Base-by-base conservation (phyloP, 2,888 invertebrate genomes). In the Toxonevra muliebris region DNA sequence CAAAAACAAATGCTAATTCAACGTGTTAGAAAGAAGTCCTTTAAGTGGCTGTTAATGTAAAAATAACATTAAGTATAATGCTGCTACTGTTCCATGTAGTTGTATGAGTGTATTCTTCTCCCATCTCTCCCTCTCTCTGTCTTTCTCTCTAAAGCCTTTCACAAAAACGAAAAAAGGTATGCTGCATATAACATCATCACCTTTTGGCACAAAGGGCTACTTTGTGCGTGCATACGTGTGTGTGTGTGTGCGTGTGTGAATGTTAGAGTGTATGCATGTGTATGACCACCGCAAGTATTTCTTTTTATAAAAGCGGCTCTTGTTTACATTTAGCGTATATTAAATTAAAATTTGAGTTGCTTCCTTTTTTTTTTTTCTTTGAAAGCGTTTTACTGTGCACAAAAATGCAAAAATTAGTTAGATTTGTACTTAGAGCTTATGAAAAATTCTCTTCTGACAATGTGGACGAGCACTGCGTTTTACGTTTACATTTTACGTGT, bases 1-100 rank as follows among this genome's bases (percentile, higher is more conserved):
- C 81, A 81, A 79, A 78, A 78, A 80, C 80, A 80, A 80, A 58
- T 54, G 69, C 60, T 55, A 62, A 79, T 74, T 71, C 67, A 71
- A 70, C 68, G 67, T 69, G 66, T 73, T 76, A 79, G 76, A 73
- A 60, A n/a, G 74, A 77, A 73, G 69, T 53, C 42, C 54, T 61
- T 41, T 71, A 69, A 72, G 73, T 70, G 66, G 72, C 73, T 70
- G 69, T 71, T 79, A 79, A 80, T 80, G 75, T 76, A 71, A 71
- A 70, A 80, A 79, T 79, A 79, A 79, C 80, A 79, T 76, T 74
- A 75, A 71, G 71, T 30, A 30, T 30, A 30, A 30, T 30, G 30
- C 30, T 30, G 30, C 30, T 7, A 30, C 30, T 30, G 30, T 7
- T 30, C 30, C 7, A 30, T 30, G 30, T 30, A 7, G 30, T 4